A percentile compares a stretch with the other conserved stretches of the same genome.
phyloP scores from a whole-genome alignment of 2,113 vertebrate genomes.

The Eulemur rufifrons region DNA sequence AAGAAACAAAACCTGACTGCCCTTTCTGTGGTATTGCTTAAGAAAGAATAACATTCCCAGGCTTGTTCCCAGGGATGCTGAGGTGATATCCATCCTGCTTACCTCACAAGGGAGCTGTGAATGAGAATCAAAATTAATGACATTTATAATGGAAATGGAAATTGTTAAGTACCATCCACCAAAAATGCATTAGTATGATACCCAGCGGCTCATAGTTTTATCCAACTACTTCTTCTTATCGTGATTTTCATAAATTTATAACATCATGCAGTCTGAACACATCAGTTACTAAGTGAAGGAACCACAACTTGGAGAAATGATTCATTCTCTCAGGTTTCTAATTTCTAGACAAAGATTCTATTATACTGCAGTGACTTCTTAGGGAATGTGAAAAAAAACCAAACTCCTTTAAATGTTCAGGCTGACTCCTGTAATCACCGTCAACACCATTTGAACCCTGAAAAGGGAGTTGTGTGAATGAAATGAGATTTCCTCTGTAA shows the following conservation, averaged over 20 bases:
- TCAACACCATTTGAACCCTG: background rate
- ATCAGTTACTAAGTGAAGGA: slow-evolving; percentile 21
- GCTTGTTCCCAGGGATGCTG: background rate
- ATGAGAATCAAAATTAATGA: slow-evolving; percentile 24
- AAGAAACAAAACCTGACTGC: slow-evolving; percentile 24
- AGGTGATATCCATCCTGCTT: background rate
- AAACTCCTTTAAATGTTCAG: background rate
- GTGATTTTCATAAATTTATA: slow-evolving; percentile 11
- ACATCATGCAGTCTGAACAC: background rate
- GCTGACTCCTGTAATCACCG: background rate
- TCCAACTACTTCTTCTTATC: background rate
- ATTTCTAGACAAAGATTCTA: background rate
- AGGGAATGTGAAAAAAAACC: background rate
- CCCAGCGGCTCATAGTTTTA: background rate
- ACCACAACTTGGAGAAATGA: background rate
- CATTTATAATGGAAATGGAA: slow-evolving; percentile 23
- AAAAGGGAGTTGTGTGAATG: background rate
- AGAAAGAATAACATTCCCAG: slow-evolving; percentile 51
- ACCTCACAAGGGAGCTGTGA: background rate
- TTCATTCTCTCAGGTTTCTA: background rate
- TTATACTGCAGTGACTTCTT: background rate
- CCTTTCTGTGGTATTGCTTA: slow-evolving; percentile 10
- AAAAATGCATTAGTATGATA: background rate
- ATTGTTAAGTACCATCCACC: background rate
- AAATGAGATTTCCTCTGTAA: background rate